Percentiles rank a stretch among this genome's conserved stretches.
phyloP scores from a whole-genome alignment of 1,140 invertebrate genomes.

The Lithobius niger region DNA sequence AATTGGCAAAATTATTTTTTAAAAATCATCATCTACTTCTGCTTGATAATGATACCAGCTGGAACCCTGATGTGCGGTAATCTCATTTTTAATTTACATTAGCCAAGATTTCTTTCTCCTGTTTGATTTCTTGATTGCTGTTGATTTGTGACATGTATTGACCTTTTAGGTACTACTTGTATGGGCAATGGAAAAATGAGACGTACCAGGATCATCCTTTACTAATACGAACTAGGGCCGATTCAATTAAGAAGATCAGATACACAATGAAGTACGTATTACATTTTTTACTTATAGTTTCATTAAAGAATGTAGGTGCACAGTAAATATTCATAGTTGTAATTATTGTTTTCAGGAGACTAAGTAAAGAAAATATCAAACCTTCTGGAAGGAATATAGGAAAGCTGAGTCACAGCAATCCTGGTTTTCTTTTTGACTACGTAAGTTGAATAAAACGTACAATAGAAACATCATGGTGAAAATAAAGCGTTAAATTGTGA shows the following conservation, averaged over 20 bases:
- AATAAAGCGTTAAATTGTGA: not conserved
- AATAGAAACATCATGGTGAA: not conserved
- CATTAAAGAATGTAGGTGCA: too few species aligned
- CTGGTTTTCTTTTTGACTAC: constrained; percentile 92
- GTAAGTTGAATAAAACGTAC: too few species aligned
- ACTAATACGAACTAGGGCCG: constrained; percentile 63
- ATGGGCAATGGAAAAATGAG: constrained; percentile 87
- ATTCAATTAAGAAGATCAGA: constrained; percentile 80
- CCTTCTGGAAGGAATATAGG: constrained; percentile 87
- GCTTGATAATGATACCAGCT: too few species aligned
- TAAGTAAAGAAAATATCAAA: constrained; percentile 98
- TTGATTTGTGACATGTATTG: too few species aligned
- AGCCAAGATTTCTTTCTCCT: too few species aligned
- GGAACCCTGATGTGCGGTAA: too few species aligned
- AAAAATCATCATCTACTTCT: too few species aligned
- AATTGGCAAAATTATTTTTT: too few species aligned
- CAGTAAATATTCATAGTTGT: too few species aligned
- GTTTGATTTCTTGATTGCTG: too few species aligned
- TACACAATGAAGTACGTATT: constrained; percentile 79
- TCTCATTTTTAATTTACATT: too few species aligned
- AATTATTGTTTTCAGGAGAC: constrained; percentile 40
- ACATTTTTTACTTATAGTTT: too few species aligned
- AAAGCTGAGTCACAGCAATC: constrained; percentile 93
- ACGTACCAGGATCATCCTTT: constrained; percentile 66
- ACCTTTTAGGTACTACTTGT: constrained; percentile 61